Evolutionary conservation across 2,113 vertebrate genomes (phyloP).

Genomic region (Petromus typicus): DNA sequence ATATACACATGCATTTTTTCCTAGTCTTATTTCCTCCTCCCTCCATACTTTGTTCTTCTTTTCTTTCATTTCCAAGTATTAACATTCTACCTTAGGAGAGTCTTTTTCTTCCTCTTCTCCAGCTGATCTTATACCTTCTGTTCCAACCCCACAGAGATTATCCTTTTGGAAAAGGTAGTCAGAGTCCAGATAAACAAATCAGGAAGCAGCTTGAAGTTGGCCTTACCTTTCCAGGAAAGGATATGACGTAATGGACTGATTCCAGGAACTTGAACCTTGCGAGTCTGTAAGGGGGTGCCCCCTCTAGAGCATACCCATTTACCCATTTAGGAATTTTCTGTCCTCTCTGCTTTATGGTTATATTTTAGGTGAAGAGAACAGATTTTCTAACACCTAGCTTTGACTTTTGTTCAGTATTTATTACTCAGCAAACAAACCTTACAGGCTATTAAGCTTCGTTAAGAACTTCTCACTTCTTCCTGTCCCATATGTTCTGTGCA

Average conservation of each 20-base stretch:
- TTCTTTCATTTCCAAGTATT: constrained; percentile 8
- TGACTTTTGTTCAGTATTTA: neutral
- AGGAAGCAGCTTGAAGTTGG: constrained; percentile 30
- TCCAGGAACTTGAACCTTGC: neutral
- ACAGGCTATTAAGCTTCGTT: neutral
- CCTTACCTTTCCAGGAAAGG: neutral
- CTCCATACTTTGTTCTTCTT: neutral
- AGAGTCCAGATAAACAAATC: neutral
- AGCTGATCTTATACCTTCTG: neutral
- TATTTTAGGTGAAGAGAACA: neutral
- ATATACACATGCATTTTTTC: neutral
- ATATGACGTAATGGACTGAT: neutral
- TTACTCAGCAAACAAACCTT: neutral
- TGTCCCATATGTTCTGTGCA: neutral
- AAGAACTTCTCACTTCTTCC: neutral
- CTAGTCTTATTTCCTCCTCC: neutral
- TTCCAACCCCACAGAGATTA: neutral
- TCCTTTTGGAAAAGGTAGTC: constrained; percentile 18
- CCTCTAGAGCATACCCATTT: neutral
- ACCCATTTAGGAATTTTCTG: neutral
- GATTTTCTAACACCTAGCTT: neutral
- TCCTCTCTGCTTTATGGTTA: neutral
- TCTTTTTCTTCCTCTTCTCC: neutral
- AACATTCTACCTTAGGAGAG: neutral
- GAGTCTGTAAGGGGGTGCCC: neutral